Evolutionary conservation across 2,888 invertebrate species (phyloP).

Genomic region (Pyrochroa serraticornis): DNA sequence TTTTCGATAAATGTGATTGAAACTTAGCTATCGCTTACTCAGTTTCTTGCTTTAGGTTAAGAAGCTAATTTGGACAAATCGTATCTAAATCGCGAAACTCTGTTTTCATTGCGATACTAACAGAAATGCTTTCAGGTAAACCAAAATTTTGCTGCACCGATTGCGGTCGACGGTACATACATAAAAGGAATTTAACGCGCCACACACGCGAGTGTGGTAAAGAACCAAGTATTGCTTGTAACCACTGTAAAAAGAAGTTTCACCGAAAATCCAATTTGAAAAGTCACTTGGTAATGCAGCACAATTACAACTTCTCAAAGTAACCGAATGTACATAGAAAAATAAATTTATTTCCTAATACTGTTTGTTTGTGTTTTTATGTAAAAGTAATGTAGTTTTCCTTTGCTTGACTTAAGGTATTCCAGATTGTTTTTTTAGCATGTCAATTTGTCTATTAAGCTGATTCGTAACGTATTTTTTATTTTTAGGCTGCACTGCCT

Average conservation of each 20-base stretch:
- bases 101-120: no score
- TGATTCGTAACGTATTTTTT: constrained; percentile 6
- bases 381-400: neutral
- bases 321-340: neutral
- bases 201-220: constrained; percentile 71
- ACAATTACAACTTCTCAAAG: neutral
- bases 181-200: constrained; percentile 52
- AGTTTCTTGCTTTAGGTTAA: no score
- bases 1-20: neutral
- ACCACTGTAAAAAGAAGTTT: constrained; percentile 72
- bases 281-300: constrained; percentile 17
- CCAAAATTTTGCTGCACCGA: constrained; percentile 1
- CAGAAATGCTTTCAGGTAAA: constrained; percentile 8
- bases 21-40: no score
- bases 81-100: no score
- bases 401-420: neutral
- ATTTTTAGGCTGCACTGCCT: constrained; percentile 18
- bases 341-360: neutral
- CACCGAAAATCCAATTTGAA: constrained; percentile 58
- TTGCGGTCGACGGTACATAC: constrained; percentile 23
- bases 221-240: constrained; percentile 74
- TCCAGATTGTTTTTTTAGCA: neutral
- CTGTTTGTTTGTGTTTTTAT: neutral
- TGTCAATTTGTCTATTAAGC: neutral
- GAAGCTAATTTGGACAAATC: no score